These are phyloP conservation scores for Sitta carolinensis DNA, from an alignment of 2,797 vertebrate species.

Conservation along the genomic window DNA sequence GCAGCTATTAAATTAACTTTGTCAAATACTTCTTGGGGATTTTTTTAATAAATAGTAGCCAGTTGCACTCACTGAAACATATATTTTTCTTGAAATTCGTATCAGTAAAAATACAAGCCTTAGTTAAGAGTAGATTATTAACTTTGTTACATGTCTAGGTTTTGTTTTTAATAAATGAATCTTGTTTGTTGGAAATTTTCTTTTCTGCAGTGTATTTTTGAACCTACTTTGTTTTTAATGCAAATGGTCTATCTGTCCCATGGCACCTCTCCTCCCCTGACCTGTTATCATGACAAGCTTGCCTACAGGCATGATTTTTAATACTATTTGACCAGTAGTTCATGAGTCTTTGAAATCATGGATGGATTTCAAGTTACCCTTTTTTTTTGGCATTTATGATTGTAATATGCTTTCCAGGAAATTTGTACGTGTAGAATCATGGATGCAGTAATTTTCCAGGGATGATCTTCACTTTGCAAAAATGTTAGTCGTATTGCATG, in stretches of 20 bases:
- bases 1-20: neutral
- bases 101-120: neutral
- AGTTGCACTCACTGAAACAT: neutral
- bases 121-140: neutral
- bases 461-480: neutral
- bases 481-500: neutral
- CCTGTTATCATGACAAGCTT: neutral
- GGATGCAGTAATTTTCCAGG: neutral
- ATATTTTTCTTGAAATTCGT: neutral
- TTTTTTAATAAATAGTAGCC: neutral
- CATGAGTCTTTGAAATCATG: neutral
- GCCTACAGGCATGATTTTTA: neutral
- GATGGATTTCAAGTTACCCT: neutral
- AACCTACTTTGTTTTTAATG: neutral
- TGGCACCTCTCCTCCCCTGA: fast-evolving
- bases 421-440: neutral
- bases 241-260: neutral
- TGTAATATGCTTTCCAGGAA: neutral
- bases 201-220: neutral
- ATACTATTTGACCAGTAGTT: neutral
- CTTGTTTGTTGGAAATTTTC: neutral
- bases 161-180: neutral
- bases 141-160: neutral
- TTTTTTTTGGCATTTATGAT: neutral
- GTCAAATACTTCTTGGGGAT: neutral